A percentile compares a stretch with the other conserved stretches of the same genome.
Evolutionary conservation across 2,797 vertebrate species (phyloP).

Genomic region (Ptychadena robeensis): DNA sequence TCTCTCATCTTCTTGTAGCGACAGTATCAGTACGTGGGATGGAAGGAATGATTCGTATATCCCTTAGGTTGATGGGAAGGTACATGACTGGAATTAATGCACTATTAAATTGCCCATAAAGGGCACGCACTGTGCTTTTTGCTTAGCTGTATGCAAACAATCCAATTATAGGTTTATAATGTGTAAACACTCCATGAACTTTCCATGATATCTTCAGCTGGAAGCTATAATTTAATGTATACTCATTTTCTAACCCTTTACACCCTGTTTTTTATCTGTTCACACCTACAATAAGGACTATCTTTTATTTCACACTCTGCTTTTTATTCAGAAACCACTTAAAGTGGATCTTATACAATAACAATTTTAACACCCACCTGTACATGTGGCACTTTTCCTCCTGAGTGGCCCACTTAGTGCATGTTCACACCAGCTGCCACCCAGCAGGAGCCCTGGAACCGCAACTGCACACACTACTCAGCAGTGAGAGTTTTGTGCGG

Average conservation of each 20-base stretch:
- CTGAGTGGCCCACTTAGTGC: too few relatives aligned
- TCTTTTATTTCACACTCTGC: too few relatives aligned
- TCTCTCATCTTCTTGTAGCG: slow-evolving; percentile 21
- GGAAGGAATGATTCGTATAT: slow-evolving; percentile 1
- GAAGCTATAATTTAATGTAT: not conserved
- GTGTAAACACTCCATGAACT: not conserved
- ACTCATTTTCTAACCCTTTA: not conserved
- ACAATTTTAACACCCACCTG: too few relatives aligned
- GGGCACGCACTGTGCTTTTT: not conserved
- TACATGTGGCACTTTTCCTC: too few relatives aligned
- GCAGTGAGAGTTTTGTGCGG: too few relatives aligned
- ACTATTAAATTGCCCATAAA: not conserved
- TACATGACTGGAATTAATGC: slow-evolving; percentile 15
- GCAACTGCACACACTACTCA: too few relatives aligned
- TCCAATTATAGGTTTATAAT: not conserved
- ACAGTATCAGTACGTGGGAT: slow-evolving; percentile 12
- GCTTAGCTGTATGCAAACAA: slow-evolving; percentile 7
- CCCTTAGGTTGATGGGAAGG: slow-evolving; percentile 1
- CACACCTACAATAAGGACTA: too few relatives aligned
- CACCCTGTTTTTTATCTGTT: too few relatives aligned
- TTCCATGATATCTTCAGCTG: not conserved
- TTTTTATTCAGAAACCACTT: too few relatives aligned
- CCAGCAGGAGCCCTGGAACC: too few relatives aligned
- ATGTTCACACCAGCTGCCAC: too few relatives aligned
- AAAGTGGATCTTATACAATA: too few relatives aligned